Percentiles rank a stretch among this genome's conserved stretches.
Evolutionary conservation across 2,888 invertebrate species (phyloP).

Genomic region (Lepidochitona cinerea): DNA sequence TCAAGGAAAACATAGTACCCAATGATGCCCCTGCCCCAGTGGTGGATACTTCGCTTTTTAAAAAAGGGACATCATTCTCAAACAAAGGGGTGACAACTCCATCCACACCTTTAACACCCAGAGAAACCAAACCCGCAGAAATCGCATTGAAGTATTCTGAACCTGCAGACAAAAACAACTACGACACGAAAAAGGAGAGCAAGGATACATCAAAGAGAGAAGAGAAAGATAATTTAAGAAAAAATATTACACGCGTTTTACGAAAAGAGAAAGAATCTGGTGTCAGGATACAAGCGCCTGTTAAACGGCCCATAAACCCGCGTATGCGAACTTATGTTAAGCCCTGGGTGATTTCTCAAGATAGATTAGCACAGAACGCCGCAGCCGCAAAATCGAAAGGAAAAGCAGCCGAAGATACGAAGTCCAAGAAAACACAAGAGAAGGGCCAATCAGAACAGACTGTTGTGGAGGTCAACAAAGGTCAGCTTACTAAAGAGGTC

Average conservation of each 20-base stretch:
- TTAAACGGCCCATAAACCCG: constrained; percentile 9
- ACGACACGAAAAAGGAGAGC: too few species aligned
- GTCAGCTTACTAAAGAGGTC: not conserved
- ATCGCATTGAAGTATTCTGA: constrained; percentile 8
- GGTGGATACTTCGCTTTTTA: constrained; percentile 42
- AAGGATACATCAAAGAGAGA: too few species aligned
- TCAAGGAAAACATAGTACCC: constrained; percentile 20
- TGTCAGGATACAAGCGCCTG: not conserved
- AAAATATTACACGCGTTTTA: not conserved
- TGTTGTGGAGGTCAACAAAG: not conserved
- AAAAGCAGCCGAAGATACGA: not conserved
- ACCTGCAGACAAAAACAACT: too few species aligned
- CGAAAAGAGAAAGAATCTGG: not conserved
- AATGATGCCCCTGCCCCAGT: constrained; percentile 41
- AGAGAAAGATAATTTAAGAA: not conserved
- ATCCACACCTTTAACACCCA: constrained; percentile 45
- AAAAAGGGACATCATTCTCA: too few species aligned
- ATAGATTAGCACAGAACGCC: not conserved
- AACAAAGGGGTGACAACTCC: too few species aligned
- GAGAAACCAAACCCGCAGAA: constrained; percentile 33
- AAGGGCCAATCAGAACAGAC: too few species aligned
- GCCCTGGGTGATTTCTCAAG: constrained; percentile 19
- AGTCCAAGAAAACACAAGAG: not conserved
- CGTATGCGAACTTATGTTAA: not conserved
- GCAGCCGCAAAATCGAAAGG: not conserved